These are phyloP conservation scores for Laodelphax striatellus DNA, from an alignment of 1,140 invertebrate species.

Conservation along the genomic window DNA sequence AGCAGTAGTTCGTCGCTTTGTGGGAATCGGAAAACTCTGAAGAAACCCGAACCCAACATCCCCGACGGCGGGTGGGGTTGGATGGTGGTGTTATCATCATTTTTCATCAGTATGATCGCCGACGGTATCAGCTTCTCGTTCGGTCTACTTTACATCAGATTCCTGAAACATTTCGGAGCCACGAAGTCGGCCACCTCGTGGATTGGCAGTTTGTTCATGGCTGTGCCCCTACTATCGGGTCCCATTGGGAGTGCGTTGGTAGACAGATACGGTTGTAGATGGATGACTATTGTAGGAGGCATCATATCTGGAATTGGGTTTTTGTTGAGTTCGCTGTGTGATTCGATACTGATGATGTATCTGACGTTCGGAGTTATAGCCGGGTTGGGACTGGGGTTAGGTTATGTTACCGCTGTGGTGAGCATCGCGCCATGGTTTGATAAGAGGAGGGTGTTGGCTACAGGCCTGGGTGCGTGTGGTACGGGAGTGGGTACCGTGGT, in stretches of 20 bases:
- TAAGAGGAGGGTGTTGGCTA: constrained; percentile 79
- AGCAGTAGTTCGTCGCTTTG: constrained; percentile 16
- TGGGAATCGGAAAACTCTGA: not conserved
- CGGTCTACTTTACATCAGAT: constrained; percentile 76
- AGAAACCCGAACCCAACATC: constrained; percentile 36
- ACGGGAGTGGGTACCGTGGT: constrained; percentile 78
- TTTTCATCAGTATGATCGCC: constrained; percentile 84
- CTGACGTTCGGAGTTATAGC: constrained; percentile 78
- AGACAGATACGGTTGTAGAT: constrained; percentile 69
- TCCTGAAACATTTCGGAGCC: constrained; percentile 72
- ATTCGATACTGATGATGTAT: constrained; percentile 63
- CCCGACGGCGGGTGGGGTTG: constrained; percentile 74
- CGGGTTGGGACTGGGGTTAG: constrained; percentile 72
- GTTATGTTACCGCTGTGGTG: constrained; percentile 83
- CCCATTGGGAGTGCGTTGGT: constrained; percentile 77
- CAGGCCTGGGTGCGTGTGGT: constrained; percentile 82
- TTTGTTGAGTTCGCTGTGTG: constrained; percentile 59
- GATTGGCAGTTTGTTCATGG: constrained; percentile 80
- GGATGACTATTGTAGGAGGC: constrained; percentile 20
- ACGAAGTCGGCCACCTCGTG: constrained; percentile 73
- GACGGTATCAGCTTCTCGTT: constrained; percentile 92
- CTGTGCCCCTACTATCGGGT: constrained; percentile 75
- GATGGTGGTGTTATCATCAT: constrained; percentile 74
- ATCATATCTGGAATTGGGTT: constrained; percentile 67
- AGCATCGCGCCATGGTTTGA: constrained; percentile 95